Evolutionary conservation across 2,888 invertebrate genomes (phyloP).

Genomic region (Lumbricus terrestris): DNA sequence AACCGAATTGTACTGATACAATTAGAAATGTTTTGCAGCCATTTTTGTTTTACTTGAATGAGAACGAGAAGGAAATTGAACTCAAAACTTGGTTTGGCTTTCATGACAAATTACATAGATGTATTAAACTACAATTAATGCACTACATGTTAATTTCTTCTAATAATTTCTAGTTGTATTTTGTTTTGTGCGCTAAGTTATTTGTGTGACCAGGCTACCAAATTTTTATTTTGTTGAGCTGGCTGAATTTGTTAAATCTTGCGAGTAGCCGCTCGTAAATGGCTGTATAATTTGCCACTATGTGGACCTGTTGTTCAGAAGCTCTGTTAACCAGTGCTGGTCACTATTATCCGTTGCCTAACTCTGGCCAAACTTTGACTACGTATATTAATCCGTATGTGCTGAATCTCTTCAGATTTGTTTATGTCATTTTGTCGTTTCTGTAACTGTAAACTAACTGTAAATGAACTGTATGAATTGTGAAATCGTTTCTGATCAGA

Average conservation of each 20-base stretch:
- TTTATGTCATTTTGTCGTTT: not conserved
- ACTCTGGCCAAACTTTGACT: not conserved
- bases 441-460: not conserved
- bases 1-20: not conserved
- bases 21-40: not conserved
- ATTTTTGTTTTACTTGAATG: not conserved
- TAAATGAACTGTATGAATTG: not conserved
- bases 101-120: not conserved
- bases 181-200: not conserved
- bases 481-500: not conserved
- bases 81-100: not conserved
- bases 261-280: not conserved
- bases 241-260: not conserved
- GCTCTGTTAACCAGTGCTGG: not conserved
- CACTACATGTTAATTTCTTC: not conserved
- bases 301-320: not conserved
- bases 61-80: not conserved
- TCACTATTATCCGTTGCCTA: not conserved
- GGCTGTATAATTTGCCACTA: not conserved
- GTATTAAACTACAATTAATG: not conserved
- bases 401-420: not conserved
- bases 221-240: not conserved
- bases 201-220: not conserved
- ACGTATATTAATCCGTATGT: not conserved
- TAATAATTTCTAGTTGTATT: not conserved